A percentile compares a stretch with the other conserved stretches of the same genome.
These are phyloP conservation scores for Hybognathus amarus DNA, from an alignment of 2,797 vertebrate species.

Conservation along the genomic window DNA sequence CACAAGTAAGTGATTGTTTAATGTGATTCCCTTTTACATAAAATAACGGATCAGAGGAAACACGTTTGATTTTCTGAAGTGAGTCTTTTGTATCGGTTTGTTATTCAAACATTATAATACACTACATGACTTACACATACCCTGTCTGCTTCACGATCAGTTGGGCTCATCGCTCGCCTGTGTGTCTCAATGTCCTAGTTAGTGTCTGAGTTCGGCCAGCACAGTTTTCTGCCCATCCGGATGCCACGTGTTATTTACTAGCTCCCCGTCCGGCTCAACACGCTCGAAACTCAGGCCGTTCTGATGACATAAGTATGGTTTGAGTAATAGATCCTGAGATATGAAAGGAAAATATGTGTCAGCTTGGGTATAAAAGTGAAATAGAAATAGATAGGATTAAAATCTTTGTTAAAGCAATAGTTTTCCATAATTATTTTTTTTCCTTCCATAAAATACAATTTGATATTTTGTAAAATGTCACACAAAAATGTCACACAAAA, in stretches of 20 bases:
- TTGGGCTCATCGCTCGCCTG: constrained; percentile 1
- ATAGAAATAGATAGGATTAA: background rate
- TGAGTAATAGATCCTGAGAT: background rate
- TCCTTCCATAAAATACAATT: background rate
- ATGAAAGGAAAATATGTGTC: background rate
- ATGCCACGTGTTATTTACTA: constrained; percentile 66
- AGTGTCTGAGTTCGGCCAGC: constrained; percentile 40
- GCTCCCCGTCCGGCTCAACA: constrained; percentile 35
- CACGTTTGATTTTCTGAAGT: background rate
- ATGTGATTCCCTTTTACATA: background rate
- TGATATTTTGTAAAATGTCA: background rate
- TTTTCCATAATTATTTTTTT: background rate
- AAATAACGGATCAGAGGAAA: background rate
- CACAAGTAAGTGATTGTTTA: constrained; percentile 91
- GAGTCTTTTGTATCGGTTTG: background rate
- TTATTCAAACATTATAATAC: constrained; percentile 75
- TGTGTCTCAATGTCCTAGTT: constrained; percentile 66
- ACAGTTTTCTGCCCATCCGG: constrained; percentile 40
- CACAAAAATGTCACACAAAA: too few relatives aligned
- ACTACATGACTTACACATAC: background rate
- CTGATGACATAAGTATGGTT: constrained; percentile 33
- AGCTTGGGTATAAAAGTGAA: background rate
- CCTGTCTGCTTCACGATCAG: background rate
- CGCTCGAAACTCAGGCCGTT: constrained; percentile 23
- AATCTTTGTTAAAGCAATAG: background rate